Evolutionary conservation across 2,113 vertebrate species (phyloP).

Genomic region (Hemibagrus wyckioides): DNA sequence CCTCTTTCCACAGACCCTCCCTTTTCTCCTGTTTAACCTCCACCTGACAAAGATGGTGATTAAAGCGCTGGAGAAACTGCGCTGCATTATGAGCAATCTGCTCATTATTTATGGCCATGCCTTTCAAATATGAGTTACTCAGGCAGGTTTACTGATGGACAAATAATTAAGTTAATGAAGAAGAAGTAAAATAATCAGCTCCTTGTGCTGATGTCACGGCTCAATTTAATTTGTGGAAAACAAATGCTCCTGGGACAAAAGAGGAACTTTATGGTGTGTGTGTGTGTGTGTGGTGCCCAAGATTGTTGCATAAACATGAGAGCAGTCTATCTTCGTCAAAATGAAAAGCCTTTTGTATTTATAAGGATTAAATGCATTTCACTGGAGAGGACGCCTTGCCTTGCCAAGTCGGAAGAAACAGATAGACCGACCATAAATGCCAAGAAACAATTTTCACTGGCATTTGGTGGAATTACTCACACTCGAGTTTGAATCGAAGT

Average conservation of each 20-base stretch:
- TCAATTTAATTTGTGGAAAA: conserved; percentile 60
- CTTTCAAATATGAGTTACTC: conserved; percentile 66
- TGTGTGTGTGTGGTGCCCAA: conserved; percentile 26
- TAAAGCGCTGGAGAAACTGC: conserved; percentile 44
- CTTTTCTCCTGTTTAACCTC: conserved; percentile 50
- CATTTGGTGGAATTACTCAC: conserved; percentile 3
- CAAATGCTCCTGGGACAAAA: conserved; percentile 53
- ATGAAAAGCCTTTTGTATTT: conserved; percentile 47
- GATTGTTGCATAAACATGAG: conserved; percentile 39
- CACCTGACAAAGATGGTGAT: conserved; percentile 50
- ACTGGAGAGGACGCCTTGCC: conserved; percentile 18
- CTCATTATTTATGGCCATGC: conserved; percentile 55
- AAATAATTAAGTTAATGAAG: conserved; percentile 67
- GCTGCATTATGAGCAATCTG: conserved; percentile 48
- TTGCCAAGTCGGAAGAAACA: conserved; percentile 28
- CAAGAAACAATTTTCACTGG: conserved; percentile 29
- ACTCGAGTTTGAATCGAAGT: conserved; percentile 9
- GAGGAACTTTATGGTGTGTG: conserved; percentile 51
- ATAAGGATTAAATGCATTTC: conserved; percentile 54
- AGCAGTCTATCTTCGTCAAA: conserved; percentile 40
- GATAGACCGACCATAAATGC: not conserved
- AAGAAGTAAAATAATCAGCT: conserved; percentile 58
- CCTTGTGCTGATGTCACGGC: conserved; percentile 59
- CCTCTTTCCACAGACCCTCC: conserved; percentile 28
- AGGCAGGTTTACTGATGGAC: conserved; percentile 65